Evolutionary conservation across 2,888 invertebrate genomes (phyloP), one percentile per base, ranked within the genome.

Genomic region (Xestia sexstrigata): DNA sequence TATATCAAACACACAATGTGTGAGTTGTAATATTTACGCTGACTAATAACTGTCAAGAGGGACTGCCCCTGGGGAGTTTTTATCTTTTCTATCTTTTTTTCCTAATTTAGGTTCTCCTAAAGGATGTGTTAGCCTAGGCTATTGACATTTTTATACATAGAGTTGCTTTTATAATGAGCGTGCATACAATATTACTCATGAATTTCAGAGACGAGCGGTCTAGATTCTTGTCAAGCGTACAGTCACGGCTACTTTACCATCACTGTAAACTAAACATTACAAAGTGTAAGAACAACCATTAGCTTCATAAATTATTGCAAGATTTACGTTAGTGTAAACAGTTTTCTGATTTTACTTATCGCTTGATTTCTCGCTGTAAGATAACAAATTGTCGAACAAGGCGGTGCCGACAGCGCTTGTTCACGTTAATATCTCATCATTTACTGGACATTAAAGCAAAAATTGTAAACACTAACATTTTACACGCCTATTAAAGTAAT

Each of bases 401-500:
- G 74, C 79, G 82, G 67, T 66, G 79, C 87, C 88, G 83, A 87
- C 82, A 81, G 71, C 76, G 76, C 83, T 79, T 75, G 82, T 77
- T 81, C 85, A 85, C 72, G 75, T 88, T 84, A 88, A 89, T 86
- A 85, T 86, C 79, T 81, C 87, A 88, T 85, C 87, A 87, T 81
- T 66, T 79, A 78, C 79, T 70, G 78, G 71, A 71, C 86, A 89
- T 89, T 90, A 92, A 91, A 91, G 90, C 80, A 91, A 92, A 93
- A 93, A 90, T 88, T 91, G 88, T 93, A 89, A 91, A 91, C 92
- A 92, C 86, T 88, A 82, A 86, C 83, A 90, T 89, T 92, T 94
- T 93, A 92, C 90, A 93, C 89, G 92, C 87, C 85, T 87, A 93
- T 95, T 94, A 93, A 87, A 85, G 91, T 92, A 93, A 94, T 92